Evolutionary conservation across 2,113 vertebrate species (phyloP), one percentile per base, ranked within the genome.

Genomic region (Myiozetetes cayanensis): DNA sequence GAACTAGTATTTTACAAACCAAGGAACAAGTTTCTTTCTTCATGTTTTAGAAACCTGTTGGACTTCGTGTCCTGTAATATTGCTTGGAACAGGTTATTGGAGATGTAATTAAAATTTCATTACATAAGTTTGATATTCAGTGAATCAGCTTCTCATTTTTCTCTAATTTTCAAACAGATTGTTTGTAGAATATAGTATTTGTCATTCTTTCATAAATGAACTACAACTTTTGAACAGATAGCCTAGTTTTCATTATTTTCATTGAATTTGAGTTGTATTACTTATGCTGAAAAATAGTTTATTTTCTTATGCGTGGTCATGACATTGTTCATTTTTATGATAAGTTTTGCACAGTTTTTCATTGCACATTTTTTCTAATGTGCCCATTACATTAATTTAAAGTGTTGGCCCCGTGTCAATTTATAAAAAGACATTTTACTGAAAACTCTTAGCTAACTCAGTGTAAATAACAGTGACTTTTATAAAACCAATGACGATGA

Each of bases 271-370:
- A 18, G 4, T 35, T 70, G 5, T 17, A 68, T 59, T 15, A 11
- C 20, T 71, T 55, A 85, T 27, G 7, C 6, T 77, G 33, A 70
- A 77, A 86, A 87, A 46, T 46, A 63, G 13, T 83, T 76, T 53
- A 5, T 41, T 87, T 66, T 37, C 22, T 87, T 78, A 49, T 1
- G 0, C 4, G 3, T 71, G 3, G 3, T 41, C 2, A 3, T 41
- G 19, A 59, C 20, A 49, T 61, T 71, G 1, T 25, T 88, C 4
- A 11, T 18, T 21, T 74, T 71, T 56, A 77, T 61, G 3, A 37
- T 7, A 62, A 47, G 2, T 52, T 78, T 77, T 66, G 19, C 4
- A 31, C 24, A 1, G 1, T 20, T 81, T 74, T 70, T 43, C 6
- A 70, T 43, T 35, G 4, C 2, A 18, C 4, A 25, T 74, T 47